Base-by-base conservation (phyloP, 2,797 vertebrate species). In the Nasua narica region DNA sequence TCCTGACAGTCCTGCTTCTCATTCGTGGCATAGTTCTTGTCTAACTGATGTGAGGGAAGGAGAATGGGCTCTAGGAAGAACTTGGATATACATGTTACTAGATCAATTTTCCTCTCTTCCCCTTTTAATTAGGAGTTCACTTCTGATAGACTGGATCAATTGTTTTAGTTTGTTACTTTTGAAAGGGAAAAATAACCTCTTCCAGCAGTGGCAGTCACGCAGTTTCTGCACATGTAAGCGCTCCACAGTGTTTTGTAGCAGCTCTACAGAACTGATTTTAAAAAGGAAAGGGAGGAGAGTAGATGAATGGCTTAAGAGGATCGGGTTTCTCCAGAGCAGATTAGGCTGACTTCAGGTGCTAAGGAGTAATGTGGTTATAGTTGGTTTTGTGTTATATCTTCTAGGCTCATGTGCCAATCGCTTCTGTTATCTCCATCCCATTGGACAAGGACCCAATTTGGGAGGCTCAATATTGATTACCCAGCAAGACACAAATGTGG, bases 41-140 rank as follows among this genome's bases (percentile, higher is more conserved):
- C 79, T 95, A 69, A 65, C 48, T 35, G 21, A 87, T 67, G 76
- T 46, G 32, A 95, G 87, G 95, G 81, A 13, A 37, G 85, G 13
- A 96, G 58, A 95, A 96, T 95, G 7, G 91, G 93, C 90, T 96
- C 93, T 90, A 77, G 56, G 50, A 95, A 97, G 46, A 14, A 87
- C 56, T 95, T 62, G 77, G 54, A 88, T 96, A 32, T 86, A 93
- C 94, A 95, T 96, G 87, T 90, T 97, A 94, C 91, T 40, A 93
- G 89, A 96, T 91, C 97, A 25, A 15, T 7, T 97, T 97, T 93
- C 52, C 78, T 92, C 89, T 90, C 94, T 87, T 60, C 62, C 96
- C 91, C 23, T 50, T 96, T 94, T 98, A 98, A 98, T 98, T 98
- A 98, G 62, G 97, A 97, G 95, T 93, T 97, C 88, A 78, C 37